Percentiles rank a stretch among this genome's conserved stretches.
Conservation (phyloP, 2,797 vertebrate genomes). For the Lepus townsendii region DNA sequence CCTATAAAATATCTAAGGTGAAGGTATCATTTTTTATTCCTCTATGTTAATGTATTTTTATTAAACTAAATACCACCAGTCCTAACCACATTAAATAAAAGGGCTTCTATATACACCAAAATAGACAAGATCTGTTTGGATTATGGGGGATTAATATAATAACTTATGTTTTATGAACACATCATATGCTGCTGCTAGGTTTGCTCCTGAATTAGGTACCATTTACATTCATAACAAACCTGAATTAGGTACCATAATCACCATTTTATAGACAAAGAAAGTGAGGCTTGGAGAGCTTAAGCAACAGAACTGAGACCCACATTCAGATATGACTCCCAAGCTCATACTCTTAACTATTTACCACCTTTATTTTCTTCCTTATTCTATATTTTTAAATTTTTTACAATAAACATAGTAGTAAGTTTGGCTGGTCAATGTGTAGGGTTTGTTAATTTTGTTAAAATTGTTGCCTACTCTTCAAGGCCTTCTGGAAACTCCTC, state of each 20-base stretch:
- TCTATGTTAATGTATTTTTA: not conserved
- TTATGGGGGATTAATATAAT: conserved; percentile 23
- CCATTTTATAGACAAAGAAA: conserved; percentile 25
- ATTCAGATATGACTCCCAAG: not conserved
- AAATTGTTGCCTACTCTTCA: not conserved
- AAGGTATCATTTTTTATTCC: conserved; percentile 15
- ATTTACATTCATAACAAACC: conserved; percentile 37
- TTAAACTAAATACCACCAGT: not conserved
- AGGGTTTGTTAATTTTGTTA: conserved; percentile 10
- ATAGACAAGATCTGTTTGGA: not conserved
- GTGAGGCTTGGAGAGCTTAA: not conserved
- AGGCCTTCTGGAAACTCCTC: not conserved
- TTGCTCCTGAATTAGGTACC: not conserved
- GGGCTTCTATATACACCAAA: not conserved
- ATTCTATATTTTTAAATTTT: conserved; percentile 16
- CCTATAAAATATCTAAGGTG: conserved; percentile 8
- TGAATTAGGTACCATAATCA: not conserved
- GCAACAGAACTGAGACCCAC: not conserved
- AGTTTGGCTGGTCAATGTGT: not conserved
- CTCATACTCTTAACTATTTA: conserved; percentile 12
- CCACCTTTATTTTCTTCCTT: conserved; percentile 31
- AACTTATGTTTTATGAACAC: not conserved
- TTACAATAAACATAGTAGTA: not conserved
- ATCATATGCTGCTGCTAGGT: not conserved
- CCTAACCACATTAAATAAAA: conserved; percentile 10